These are phyloP conservation scores for Ditylenchus dipsaci DNA, from an alignment of 1,140 invertebrate genomes.

Conservation along the genomic window DNA sequence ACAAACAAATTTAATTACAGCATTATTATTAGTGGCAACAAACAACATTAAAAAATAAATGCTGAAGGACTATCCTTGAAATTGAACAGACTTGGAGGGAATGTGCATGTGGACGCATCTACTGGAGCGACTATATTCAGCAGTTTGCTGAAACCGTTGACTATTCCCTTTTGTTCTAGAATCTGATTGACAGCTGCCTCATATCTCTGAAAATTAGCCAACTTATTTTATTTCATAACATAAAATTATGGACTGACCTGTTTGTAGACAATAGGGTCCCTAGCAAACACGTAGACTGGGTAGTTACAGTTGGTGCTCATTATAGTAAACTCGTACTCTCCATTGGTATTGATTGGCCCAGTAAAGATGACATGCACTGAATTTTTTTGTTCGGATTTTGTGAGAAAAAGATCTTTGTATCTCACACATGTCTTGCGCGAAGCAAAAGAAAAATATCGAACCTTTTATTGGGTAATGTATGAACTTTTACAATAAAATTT, in stretches of 20 bases:
- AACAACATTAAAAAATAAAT: not conserved
- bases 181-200: conserved; percentile 38
- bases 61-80: not conserved
- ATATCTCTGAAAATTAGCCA: conserved; percentile 23
- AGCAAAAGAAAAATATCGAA: too few species aligned
- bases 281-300: conserved; percentile 49
- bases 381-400: not conserved
- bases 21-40: not conserved
- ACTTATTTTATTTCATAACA: not conserved
- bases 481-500: too few species aligned
- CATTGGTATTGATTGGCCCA: conserved; percentile 44
- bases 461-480: too few species aligned
- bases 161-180: conserved; percentile 47
- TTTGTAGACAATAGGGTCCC: conserved; percentile 45
- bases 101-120: conserved; percentile 43
- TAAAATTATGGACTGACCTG: conserved; percentile 1
- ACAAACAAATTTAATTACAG: not conserved
- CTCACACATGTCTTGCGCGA: not conserved
- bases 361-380: conserved; percentile 45
- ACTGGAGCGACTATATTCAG: conserved; percentile 46
- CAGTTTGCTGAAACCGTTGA: conserved; percentile 47
- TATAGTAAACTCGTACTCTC: conserved; percentile 43
- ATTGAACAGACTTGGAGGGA: conserved; percentile 45
- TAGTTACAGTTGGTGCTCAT: conserved; percentile 47
- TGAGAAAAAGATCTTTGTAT: too few species aligned